phyloP scores from a whole-genome alignment of 2,888 invertebrate genomes.

The Adela reaumurella region DNA sequence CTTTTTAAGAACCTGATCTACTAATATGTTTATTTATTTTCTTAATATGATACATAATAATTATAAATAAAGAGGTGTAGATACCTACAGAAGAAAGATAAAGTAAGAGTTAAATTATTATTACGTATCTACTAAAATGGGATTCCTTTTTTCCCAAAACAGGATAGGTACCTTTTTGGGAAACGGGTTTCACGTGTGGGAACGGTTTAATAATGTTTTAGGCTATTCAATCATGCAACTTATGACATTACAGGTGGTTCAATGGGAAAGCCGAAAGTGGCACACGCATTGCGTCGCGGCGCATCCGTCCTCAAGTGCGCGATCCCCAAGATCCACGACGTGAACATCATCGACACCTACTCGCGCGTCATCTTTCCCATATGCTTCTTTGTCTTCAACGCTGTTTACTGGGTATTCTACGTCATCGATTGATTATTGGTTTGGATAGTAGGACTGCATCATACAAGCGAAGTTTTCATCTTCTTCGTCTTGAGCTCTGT shows the following conservation, averaged over 20 bases:
- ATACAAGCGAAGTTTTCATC: no score
- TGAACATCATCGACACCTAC: conserved; percentile 97
- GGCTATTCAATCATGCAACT: neutral
- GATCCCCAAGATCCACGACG: conserved; percentile 94
- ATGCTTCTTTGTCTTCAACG: conserved; percentile 92
- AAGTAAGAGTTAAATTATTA: no score
- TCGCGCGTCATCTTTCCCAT: conserved; percentile 94
- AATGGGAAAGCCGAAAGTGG: conserved; percentile 64
- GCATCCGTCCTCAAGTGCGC: conserved; percentile 85
- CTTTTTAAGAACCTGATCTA: no score
- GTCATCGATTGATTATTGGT: conserved; percentile 71
- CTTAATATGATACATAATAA: no score
- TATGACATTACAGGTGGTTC: conserved; percentile 45
- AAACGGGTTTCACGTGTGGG: neutral
- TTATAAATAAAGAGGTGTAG: no score
- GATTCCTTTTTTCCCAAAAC: no score
- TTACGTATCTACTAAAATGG: no score
- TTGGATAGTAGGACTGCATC: no score
- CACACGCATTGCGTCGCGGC: conserved; percentile 78
- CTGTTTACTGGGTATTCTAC: conserved; percentile 94
- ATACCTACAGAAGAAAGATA: no score
- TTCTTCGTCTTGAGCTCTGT: no score
- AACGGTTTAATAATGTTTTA: neutral
- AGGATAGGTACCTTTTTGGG: neutral
- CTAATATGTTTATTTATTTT: no score